Conservation (phyloP, 2,797 vertebrate genomes). For the Borostomias antarcticus region DNA sequence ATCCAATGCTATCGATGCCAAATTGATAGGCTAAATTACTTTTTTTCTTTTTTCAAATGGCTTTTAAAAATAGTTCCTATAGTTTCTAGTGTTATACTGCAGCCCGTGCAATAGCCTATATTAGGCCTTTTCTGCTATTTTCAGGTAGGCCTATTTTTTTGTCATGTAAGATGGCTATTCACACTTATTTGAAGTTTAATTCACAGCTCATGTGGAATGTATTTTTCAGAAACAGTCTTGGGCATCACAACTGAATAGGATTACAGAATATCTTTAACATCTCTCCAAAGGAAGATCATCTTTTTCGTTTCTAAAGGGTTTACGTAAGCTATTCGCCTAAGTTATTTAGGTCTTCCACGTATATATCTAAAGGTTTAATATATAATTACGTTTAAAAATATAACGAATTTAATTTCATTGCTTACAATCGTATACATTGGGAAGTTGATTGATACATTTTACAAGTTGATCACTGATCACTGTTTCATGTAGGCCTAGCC, state of each 20-base stretch:
- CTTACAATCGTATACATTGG: not conserved
- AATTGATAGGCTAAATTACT: too few species aligned
- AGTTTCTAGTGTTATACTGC: too few species aligned
- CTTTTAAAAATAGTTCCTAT: too few species aligned
- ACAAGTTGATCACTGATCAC: too few species aligned
- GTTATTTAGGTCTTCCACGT: too few species aligned
- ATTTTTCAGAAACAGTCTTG: not conserved
- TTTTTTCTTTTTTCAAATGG: too few species aligned
- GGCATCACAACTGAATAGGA: not conserved
- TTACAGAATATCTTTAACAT: not conserved
- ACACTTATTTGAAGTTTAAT: constrained; percentile 1
- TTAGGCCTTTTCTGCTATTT: too few species aligned
- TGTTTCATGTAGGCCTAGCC: too few species aligned
- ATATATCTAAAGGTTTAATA: too few species aligned
- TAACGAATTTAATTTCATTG: not conserved
- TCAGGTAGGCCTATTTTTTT: not conserved
- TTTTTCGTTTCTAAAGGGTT: not conserved
- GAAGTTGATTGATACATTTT: not conserved
- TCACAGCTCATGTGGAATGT: not conserved
- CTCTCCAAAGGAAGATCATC: not conserved
- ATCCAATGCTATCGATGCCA: too few species aligned
- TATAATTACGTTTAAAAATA: not conserved
- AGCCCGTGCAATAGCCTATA: too few species aligned
- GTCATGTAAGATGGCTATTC: not conserved
- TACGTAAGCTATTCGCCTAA: too few species aligned